phyloP scores from a whole-genome alignment of 2,888 invertebrate genomes.

The Microctonus aethiopoides region DNA sequence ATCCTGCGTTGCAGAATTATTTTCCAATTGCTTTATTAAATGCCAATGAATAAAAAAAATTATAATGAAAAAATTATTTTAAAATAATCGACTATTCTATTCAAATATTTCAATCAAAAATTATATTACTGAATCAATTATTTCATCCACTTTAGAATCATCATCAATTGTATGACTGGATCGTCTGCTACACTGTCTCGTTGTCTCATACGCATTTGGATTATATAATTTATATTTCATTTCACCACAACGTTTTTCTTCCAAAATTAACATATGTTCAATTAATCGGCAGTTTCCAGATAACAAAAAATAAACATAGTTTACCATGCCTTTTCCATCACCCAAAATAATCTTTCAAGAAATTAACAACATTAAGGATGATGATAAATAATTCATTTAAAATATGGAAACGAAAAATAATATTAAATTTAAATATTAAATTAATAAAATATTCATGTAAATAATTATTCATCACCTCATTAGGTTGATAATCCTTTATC shows the following conservation, averaged over 20 bases:
- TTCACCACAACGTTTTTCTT: conserved; percentile 61
- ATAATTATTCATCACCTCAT: conserved; percentile 68
- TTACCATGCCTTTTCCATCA: conserved; percentile 61
- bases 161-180: conserved; percentile 17
- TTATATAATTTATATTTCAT: conserved; percentile 68
- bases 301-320: conserved; percentile 70
- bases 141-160: background rate
- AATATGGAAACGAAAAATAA: conserved; percentile 1
- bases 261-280: conserved; percentile 70
- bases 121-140: background rate
- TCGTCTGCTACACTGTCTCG: conserved; percentile 20
- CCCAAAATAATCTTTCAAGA: conserved; percentile 56
- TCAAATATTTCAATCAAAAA: background rate
- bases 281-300: conserved; percentile 73
- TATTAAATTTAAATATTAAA: background rate
- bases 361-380: background rate
- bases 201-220: conserved; percentile 49
- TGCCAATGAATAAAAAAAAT: background rate
- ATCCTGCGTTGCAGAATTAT: background rate
- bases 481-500: conserved; percentile 70
- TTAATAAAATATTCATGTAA: background rate
- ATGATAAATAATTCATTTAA: background rate
- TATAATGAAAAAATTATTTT: background rate
- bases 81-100: too few relatives aligned
- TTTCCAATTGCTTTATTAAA: background rate